Evolutionary conservation across 2,113 vertebrate genomes (phyloP).

Genomic region (Astur gentilis): DNA sequence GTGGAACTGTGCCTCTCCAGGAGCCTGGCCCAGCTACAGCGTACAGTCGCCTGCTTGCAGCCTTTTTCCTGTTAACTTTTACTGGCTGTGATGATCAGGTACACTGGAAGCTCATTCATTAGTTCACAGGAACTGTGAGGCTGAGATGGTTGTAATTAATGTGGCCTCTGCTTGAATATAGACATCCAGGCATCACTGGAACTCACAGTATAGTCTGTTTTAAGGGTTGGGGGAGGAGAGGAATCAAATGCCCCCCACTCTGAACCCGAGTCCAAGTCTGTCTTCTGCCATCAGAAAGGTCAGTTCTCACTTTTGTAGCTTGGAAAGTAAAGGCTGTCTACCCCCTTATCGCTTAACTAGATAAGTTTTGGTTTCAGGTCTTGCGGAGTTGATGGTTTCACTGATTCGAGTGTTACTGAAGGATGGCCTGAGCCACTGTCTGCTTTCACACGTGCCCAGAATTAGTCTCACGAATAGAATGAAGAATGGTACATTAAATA

Average conservation of each 20-base stretch:
- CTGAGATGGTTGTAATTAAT: background rate
- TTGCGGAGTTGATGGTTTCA: background rate
- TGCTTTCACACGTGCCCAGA: accelerated
- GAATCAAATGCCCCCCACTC: background rate
- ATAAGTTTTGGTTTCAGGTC: background rate
- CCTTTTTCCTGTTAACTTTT: background rate
- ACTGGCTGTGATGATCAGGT: background rate
- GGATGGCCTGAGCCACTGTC: background rate
- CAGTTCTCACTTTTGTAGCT: background rate
- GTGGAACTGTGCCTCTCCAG: background rate
- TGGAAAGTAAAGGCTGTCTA: background rate
- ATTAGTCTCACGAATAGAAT: background rate
- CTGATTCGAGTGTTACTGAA: background rate
- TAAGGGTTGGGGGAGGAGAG: background rate
- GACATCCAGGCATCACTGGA: background rate
- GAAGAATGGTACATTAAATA: background rate
- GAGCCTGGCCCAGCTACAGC: background rate
- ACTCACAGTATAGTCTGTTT: background rate
- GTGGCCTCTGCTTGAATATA: background rate
- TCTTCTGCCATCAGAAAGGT: background rate
- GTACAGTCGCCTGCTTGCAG: background rate
- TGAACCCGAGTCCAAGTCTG: background rate
- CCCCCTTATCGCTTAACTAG: background rate
- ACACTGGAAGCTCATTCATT: background rate
- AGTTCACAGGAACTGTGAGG: background rate